Percentiles rank a stretch among this genome's conserved stretches.
phyloP scores from a whole-genome alignment of 2,888 invertebrate species.

The Chorisops tibialis region DNA sequence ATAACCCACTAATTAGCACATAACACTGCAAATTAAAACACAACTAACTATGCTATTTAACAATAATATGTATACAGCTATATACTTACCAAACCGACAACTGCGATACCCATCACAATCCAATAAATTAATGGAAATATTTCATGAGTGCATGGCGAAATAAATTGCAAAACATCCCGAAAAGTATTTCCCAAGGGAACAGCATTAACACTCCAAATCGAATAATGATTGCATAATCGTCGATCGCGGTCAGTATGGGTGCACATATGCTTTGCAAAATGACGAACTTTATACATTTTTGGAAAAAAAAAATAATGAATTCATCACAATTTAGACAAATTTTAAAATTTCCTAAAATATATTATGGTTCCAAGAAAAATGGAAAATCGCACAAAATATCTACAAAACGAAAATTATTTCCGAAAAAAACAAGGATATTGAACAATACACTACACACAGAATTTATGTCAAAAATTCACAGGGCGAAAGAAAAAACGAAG shows the following conservation, averaged over 20 bases:
- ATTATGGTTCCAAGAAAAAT: too few species aligned
- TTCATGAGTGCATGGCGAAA: constrained; percentile 36
- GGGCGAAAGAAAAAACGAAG: too few species aligned
- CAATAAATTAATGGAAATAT: constrained; percentile 42
- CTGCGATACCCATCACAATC: constrained; percentile 37
- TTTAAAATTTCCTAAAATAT: too few species aligned
- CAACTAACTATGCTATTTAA: not conserved
- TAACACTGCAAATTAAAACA: too few species aligned
- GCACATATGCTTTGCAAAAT: constrained; percentile 27
- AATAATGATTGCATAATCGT: constrained; percentile 28
- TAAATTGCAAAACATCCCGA: not conserved
- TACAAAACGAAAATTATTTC: constrained; percentile 13
- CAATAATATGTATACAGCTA: not conserved
- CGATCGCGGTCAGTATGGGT: constrained; percentile 13
- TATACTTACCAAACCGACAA: constrained; percentile 39
- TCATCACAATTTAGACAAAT: too few species aligned
- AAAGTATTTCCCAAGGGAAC: constrained; percentile 4
- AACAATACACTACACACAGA: not conserved
- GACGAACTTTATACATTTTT: constrained; percentile 30
- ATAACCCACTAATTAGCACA: too few species aligned
- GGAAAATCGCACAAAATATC: too few species aligned
- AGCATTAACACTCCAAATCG: constrained; percentile 40
- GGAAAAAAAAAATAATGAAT: too few species aligned
- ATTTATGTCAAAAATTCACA: constrained; percentile 5
- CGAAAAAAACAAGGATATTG: not conserved